Evolutionary conservation across 23 tunicate species (phyloP), one percentile per base, ranked within the genome.

Genomic region (Aplidium turbinatum): DNA sequence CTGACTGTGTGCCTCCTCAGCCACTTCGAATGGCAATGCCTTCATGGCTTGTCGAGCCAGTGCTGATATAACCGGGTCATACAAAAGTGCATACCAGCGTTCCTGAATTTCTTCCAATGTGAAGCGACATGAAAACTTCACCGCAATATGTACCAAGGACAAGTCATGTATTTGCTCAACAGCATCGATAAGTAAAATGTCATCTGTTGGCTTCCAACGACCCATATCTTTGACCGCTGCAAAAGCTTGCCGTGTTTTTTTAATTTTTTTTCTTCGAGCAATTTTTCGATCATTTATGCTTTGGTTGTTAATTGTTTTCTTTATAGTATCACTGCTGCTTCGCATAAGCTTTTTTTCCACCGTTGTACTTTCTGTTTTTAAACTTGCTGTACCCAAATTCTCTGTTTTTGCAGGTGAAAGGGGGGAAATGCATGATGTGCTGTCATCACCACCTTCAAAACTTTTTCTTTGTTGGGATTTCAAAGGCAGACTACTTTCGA

Each of bases 181-280:
- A 3, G 83, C 83, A 78, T 91, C 87, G 3, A 91, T 84, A 0
- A 91, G 51, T 72, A 91, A 39, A 28, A 91, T 78, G 56, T 91
- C 90, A 75, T 91, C 97, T 3, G 97, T 84, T 20, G 97, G 84
- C 68, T 84, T 84, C 97, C 97, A 91, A 11, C 97, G 78, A 3
- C 89, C 89, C 89, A 90, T 90, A 47, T 90, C 97, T 45, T 82
- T 90, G n/a, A 72, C 89, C 2, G 85, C 97, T 22, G 89, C 97
- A 78, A 83, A 90, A 26, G 89, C 97, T 72, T 88, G 87, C 35
- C 87, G 50, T 0, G 86, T 81, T 39, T 88, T 88, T 47, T 88
- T 88, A 4, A 81, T 60, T 38, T 70, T 86, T 71, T 87, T 87
- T 30, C 76, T 20, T 3, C 38, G 35, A 4, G 33, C 4, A 26